A percentile compares a stretch with the other conserved stretches of the same genome.
Evolutionary conservation across 2,113 vertebrate species (phyloP).

Genomic region (Sinocyclocheilus anshuiensis): DNA sequence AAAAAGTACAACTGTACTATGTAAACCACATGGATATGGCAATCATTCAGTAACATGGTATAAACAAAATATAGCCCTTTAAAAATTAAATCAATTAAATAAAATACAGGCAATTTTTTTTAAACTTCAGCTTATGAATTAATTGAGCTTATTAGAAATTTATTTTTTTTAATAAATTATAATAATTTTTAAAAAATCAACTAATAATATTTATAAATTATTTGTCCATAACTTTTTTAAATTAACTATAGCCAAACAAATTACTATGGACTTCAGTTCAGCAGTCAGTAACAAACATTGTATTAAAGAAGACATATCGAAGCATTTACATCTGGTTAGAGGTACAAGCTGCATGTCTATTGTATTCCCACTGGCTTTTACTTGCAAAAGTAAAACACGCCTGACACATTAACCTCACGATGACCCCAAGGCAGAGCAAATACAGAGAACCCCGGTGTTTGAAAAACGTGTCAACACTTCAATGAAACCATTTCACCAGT

Average conservation of each 20-base stretch:
- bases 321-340: background rate
- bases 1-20: background rate
- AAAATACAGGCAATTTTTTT: background rate
- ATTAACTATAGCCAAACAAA: background rate
- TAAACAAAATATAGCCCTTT: too few relatives aligned
- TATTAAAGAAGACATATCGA: background rate
- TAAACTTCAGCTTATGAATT: background rate
- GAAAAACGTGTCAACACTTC: background rate
- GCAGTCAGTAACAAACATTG: background rate
- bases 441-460: background rate
- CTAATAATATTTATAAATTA: background rate
- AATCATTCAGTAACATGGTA: background rate
- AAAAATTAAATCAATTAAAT: background rate
- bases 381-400: background rate
- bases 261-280: background rate
- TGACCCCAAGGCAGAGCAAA: background rate
- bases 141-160: background rate
- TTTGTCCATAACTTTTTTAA: background rate
- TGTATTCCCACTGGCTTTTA: background rate
- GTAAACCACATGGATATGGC: background rate
- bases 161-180: too few relatives aligned
- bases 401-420: constrained; percentile 12
- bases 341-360: background rate
- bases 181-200: background rate
- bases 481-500: background rate